A percentile compares a stretch with the other conserved stretches of the same genome.
phyloP scores from a whole-genome alignment of 2,113 vertebrate genomes.

The Crypturellus undulatus region DNA sequence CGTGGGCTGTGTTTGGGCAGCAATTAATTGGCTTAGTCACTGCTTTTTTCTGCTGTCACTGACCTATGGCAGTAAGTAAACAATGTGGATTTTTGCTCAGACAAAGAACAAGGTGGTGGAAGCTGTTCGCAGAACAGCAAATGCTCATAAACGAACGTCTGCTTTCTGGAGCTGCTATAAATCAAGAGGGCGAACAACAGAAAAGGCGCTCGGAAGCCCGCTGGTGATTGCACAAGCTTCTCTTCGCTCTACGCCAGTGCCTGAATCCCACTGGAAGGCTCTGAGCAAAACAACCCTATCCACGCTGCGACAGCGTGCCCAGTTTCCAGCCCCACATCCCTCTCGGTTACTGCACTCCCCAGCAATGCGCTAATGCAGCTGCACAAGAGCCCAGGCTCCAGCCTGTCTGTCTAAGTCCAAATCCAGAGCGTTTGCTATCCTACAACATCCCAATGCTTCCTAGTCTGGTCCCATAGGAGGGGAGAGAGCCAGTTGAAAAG shows the following conservation, averaged over 20 bases:
- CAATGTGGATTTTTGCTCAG: constrained; percentile 29
- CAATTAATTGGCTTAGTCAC: constrained; percentile 57
- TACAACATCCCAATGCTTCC: not conserved
- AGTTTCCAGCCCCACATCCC: fast-evolving
- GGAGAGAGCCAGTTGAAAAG: not conserved
- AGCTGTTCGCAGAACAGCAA: constrained; percentile 43
- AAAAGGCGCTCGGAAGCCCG: constrained; percentile 21
- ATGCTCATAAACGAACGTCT: constrained; percentile 45
- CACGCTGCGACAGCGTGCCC: not conserved
- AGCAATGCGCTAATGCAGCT: not conserved
- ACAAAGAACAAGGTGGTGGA: constrained; percentile 18
- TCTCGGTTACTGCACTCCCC: not conserved
- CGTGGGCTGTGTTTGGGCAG: constrained; percentile 36
- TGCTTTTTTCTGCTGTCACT: constrained; percentile 4
- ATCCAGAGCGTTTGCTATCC: not conserved
- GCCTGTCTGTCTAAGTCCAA: not conserved
- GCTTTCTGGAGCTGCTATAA: not conserved
- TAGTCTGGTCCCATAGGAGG: not conserved
- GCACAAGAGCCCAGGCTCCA: not conserved
- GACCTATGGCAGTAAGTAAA: constrained; percentile 57
- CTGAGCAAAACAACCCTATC: not conserved
- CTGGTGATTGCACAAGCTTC: constrained; percentile 18
- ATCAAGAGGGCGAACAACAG: constrained; percentile 2
- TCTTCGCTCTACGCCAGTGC: not conserved
- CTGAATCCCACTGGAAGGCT: constrained; percentile 23